phyloP scores from a whole-genome alignment of 2,113 vertebrate species.

The Maccullochella peelii region DNA sequence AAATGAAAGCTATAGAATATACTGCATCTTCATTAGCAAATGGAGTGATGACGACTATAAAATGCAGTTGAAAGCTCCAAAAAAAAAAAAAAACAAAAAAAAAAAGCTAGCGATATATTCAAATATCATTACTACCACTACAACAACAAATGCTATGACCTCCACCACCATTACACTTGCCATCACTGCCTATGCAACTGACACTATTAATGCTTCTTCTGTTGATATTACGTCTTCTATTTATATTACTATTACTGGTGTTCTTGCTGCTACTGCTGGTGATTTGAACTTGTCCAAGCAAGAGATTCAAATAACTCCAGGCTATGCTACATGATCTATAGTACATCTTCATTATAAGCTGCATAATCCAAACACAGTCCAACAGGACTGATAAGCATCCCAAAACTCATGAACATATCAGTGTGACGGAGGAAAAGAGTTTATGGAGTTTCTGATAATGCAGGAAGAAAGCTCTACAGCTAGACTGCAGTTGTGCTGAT shows the following conservation, averaged over 20 bases:
- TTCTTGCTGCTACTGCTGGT: no score
- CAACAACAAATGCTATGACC: not conserved
- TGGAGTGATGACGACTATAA: not conserved
- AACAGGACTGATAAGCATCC: no score
- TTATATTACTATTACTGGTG: no score
- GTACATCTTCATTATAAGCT: not conserved
- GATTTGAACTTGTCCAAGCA: no score
- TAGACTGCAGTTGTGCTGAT: not conserved
- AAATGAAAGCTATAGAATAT: not conserved
- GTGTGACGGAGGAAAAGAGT: conserved; percentile 16
- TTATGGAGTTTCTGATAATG: not conserved
- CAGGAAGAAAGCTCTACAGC: not conserved
- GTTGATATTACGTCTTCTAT: no score
- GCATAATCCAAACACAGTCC: not conserved
- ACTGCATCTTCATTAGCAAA: not conserved
- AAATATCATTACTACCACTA: no score
- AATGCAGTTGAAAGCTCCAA: not conserved
- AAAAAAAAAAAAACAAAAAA: no score
- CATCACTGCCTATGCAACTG: no score
- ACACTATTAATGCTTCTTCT: no score
- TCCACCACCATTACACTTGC: not conserved
- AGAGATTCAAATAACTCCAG: no score
- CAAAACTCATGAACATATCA: conserved; percentile 11
- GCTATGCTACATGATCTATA: no score
- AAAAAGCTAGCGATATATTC: no score